These are phyloP conservation scores for Cricetomys ansorgei DNA, from an alignment of 2,113 vertebrate genomes.

Conservation along the genomic window DNA sequence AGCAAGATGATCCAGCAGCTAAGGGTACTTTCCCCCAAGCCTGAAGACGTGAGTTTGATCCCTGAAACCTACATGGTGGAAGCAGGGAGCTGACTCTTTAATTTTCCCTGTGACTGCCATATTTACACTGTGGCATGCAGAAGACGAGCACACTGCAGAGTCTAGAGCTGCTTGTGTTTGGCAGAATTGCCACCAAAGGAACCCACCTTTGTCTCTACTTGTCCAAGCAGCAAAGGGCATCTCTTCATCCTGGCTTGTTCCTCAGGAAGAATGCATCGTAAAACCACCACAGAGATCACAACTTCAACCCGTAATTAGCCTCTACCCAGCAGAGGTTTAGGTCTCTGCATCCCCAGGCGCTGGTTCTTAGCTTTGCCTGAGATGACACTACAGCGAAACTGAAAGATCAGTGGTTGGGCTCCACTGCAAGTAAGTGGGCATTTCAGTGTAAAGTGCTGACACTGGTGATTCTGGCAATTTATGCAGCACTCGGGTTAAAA, in stretches of 20 bases:
- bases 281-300: neutral
- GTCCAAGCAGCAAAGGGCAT: neutral
- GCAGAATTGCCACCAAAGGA: neutral
- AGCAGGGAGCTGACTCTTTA: neutral
- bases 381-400: neutral
- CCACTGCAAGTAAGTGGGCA: neutral
- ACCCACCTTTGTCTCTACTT: neutral
- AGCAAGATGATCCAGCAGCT: neutral
- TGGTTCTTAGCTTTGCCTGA: neutral
- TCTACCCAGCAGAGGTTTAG: neutral
- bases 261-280: neutral
- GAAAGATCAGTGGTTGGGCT: neutral
- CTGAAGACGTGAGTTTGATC: neutral
- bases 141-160: neutral
- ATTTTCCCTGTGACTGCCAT: neutral
- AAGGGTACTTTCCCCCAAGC: neutral
- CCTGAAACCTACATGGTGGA: neutral
- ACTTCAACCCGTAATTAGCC: neutral
- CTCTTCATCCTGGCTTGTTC: neutral
- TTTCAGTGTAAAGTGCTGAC: neutral
- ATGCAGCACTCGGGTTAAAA: neutral
- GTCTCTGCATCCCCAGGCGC: neutral
- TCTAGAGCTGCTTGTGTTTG: neutral
- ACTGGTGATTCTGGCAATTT: neutral
- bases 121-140: neutral